Percentiles rank a stretch among this genome's conserved stretches.
Conservation (phyloP, 2,113 vertebrate species). For the Dascyllus trimaculatus region DNA sequence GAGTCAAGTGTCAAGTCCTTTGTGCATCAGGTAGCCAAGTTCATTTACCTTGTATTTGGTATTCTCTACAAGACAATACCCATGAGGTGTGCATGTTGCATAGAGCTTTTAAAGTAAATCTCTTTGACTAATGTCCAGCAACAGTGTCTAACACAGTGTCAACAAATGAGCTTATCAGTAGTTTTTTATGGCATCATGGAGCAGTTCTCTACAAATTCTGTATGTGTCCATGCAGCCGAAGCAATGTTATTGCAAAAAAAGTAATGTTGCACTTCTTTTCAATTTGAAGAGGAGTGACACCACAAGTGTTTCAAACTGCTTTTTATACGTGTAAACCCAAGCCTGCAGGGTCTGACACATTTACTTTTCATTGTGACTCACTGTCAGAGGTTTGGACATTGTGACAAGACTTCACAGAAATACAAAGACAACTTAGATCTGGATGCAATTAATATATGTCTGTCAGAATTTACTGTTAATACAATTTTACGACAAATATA, state of each 20-base stretch:
- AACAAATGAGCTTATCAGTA: background rate
- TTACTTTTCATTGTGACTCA: background rate
- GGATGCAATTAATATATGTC: background rate
- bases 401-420: background rate
- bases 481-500: background rate
- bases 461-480: background rate
- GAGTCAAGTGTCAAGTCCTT: constrained; percentile 68
- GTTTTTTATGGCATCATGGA: background rate
- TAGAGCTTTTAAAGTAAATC: background rate
- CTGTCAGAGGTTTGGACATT: background rate
- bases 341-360: background rate
- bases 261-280: background rate
- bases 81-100: background rate
- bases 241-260: background rate
- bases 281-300: background rate
- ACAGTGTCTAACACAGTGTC: background rate
- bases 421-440: background rate
- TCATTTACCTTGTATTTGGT: constrained; percentile 40
- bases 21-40: constrained; percentile 76
- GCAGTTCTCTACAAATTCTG: background rate
- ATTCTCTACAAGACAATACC: constrained; percentile 42
- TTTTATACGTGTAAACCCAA: background rate
- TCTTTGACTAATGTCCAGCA: background rate
- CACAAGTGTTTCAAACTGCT: background rate
- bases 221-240: background rate